Conservation (phyloP, 53 echinoderm and acorn worm genomes). For the Henricia sp. region DNA sequence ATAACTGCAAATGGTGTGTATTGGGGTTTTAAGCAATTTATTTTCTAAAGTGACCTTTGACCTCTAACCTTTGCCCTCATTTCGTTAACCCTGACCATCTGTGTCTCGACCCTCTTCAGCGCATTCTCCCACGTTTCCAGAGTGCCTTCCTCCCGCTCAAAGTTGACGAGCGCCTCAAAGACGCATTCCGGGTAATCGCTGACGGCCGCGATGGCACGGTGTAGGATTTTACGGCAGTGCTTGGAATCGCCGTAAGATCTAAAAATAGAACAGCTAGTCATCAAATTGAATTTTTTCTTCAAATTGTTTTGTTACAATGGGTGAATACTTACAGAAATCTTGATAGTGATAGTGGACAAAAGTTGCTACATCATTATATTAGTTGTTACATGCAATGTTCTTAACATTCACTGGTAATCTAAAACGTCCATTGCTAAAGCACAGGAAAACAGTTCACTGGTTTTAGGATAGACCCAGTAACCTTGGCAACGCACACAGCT, state of each 20-base stretch:
- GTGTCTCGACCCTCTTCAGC: constrained; percentile 69
- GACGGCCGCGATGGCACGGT: constrained; percentile 79
- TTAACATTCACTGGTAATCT: too few species aligned
- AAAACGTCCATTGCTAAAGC: too few species aligned
- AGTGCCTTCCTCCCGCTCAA: constrained; percentile 95
- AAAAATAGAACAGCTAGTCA: not conserved
- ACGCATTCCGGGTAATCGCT: constrained; percentile 93
- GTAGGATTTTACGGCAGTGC: constrained; percentile 86
- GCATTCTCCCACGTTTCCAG: constrained; percentile 83
- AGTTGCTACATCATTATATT: too few species aligned
- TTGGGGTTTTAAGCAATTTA: too few species aligned
- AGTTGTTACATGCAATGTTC: too few species aligned
- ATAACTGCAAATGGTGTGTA: not conserved
- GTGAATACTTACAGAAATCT: too few species aligned
- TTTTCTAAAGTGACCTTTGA: not conserved
- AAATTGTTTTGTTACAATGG: too few species aligned
- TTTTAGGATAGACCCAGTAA: too few species aligned
- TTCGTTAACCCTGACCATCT: constrained; percentile 80
- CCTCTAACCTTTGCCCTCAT: constrained; percentile 73
- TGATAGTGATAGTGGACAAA: too few species aligned
- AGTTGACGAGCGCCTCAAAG: constrained; percentile 86
- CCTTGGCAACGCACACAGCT: too few species aligned
- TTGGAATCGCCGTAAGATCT: constrained; percentile 83
- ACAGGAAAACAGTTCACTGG: too few species aligned
- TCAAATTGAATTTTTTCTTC: not conserved